Evolutionary conservation across 1,140 invertebrate species (phyloP).

Genomic region (Babylonia areolata): DNA sequence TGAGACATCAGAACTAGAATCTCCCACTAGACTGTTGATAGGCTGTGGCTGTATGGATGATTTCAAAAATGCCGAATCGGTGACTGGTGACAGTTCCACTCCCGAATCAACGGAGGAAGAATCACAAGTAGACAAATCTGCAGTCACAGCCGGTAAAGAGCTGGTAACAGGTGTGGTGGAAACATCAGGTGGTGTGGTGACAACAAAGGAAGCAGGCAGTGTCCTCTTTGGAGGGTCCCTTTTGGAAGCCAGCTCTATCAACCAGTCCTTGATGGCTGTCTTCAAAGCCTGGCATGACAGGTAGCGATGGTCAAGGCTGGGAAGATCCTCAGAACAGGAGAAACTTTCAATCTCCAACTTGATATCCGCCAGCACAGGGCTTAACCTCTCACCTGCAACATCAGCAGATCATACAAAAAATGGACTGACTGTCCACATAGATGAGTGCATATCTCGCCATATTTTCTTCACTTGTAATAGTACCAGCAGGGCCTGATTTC

Average conservation of each 20-base stretch:
- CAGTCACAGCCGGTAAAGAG: neutral
- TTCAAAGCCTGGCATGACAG: slow-evolving; percentile 85
- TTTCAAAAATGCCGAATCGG: slow-evolving; percentile 12
- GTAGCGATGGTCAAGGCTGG: slow-evolving; percentile 76
- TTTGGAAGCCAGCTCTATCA: slow-evolving; percentile 87
- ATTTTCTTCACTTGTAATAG: too few relatives aligned
- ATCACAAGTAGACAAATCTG: neutral
- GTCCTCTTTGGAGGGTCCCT: slow-evolving; percentile 56
- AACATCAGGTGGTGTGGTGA: neutral
- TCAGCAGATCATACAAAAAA: too few relatives aligned
- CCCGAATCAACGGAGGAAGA: neutral
- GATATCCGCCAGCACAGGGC: slow-evolving; percentile 91
- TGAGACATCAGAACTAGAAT: slow-evolving; percentile 17
- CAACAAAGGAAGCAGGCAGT: neutral
- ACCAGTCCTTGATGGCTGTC: slow-evolving; percentile 92
- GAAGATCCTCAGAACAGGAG: slow-evolving; percentile 87
- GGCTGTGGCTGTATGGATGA: neutral
- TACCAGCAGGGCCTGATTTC: too few relatives aligned
- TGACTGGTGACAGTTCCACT: neutral
- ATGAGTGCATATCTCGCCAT: too few relatives aligned
- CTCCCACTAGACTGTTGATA: slow-evolving; percentile 13
- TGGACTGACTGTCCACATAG: too few relatives aligned
- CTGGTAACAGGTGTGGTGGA: neutral
- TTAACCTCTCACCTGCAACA: slow-evolving; percentile 81
- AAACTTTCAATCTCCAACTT: slow-evolving; percentile 95